These are phyloP conservation scores for Phalloptychus januarius DNA, from an alignment of 2,797 vertebrate species.

Conservation along the genomic window DNA sequence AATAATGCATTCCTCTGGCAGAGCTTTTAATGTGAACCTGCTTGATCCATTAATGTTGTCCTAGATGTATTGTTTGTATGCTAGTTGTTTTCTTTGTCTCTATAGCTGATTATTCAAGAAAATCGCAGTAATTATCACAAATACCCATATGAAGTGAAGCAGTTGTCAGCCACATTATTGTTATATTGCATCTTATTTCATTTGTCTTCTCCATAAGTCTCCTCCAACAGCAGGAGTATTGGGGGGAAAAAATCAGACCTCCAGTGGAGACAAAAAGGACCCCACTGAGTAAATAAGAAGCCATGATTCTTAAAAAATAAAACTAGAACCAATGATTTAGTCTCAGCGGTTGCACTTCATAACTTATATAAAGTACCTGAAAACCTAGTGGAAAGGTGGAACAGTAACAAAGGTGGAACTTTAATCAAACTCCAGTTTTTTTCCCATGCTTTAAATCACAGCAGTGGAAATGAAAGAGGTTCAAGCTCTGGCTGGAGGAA, in stretches of 20 bases:
- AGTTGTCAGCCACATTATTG: background rate
- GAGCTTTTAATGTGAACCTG: background rate
- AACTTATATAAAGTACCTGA: background rate
- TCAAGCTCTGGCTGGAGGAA: no score
- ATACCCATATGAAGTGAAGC: background rate
- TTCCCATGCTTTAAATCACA: no score
- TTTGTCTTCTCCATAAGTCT: background rate
- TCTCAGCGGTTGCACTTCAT: background rate
- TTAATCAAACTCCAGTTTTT: background rate
- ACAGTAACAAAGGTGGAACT: background rate
- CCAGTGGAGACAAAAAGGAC: background rate
- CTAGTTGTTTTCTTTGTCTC: background rate
- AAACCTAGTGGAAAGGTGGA: background rate
- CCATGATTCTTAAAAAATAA: background rate
- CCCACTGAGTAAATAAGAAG: background rate
- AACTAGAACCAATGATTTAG: background rate
- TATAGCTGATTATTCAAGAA: background rate
- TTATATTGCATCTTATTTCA: background rate
- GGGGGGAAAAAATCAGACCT: background rate
- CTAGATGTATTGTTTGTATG: background rate
- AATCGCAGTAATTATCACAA: background rate
- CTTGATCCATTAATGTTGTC: background rate
- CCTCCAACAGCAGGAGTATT: background rate
- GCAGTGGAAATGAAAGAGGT: no score
- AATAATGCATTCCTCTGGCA: background rate